Evolutionary conservation across 1,140 invertebrate species (phyloP).

Genomic region (Drosophila yakuba): DNA sequence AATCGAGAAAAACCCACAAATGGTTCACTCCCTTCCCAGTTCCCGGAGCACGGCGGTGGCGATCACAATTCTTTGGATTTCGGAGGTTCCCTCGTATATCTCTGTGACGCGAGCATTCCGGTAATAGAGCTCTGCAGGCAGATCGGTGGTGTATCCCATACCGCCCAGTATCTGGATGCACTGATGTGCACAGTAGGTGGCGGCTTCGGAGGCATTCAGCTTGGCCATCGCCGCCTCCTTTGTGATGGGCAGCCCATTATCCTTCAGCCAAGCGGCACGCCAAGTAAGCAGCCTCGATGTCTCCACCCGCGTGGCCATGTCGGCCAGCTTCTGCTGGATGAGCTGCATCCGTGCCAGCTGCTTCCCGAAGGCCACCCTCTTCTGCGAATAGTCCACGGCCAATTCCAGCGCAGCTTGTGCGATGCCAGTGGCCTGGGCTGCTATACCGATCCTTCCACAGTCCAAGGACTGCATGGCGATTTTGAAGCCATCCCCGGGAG

Average conservation of each 20-base stretch:
- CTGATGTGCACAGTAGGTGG: slow-evolving; percentile 96
- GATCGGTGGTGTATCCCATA: slow-evolving; percentile 97
- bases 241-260: slow-evolving; percentile 92
- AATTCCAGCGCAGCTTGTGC: slow-evolving; percentile 96
- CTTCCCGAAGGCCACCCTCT: slow-evolving; percentile 94
- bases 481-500: slow-evolving; percentile 93
- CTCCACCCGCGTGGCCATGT: slow-evolving; percentile 94
- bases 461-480: slow-evolving; percentile 97
- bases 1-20: too few species aligned
- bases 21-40: slow-evolving; percentile 22
- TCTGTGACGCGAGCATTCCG: slow-evolving; percentile 95
- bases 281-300: slow-evolving; percentile 94
- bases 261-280: slow-evolving; percentile 95
- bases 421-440: slow-evolving; percentile 94
- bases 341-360: slow-evolving; percentile 94
- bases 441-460: slow-evolving; percentile 95
- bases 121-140: slow-evolving; percentile 98
- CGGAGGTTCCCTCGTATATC: slow-evolving; percentile 97
- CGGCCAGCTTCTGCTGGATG: slow-evolving; percentile 96
- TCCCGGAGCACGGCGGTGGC: slow-evolving; percentile 89
- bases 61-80: slow-evolving; percentile 98
- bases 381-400: slow-evolving; percentile 96
- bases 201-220: slow-evolving; percentile 95
- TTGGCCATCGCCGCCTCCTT: slow-evolving; percentile 99
- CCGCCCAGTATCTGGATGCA: slow-evolving; percentile 87